These are phyloP conservation scores for Sphinx pinastri DNA, from an alignment of 2,888 invertebrate species.

Conservation along the genomic window DNA sequence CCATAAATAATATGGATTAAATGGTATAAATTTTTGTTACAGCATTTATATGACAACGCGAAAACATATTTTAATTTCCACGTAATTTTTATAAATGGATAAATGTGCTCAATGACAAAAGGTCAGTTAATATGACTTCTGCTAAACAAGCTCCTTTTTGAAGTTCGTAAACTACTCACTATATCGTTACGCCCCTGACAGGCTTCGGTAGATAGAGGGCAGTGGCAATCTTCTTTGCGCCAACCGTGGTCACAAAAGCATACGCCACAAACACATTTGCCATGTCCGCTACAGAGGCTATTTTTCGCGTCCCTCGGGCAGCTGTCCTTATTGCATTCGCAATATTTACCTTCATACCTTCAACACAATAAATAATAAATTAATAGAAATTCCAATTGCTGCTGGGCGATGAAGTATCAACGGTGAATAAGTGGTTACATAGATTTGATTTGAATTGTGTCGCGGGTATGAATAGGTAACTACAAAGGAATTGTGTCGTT, in stretches of 20 bases:
- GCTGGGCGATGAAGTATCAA: not conserved
- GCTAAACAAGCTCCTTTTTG: not conserved
- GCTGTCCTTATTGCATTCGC: slow-evolving; percentile 61
- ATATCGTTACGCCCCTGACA: slow-evolving; percentile 44
- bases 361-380: slow-evolving; percentile 13
- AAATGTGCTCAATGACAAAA: too few relatives aligned
- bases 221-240: slow-evolving; percentile 69
- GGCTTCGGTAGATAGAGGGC: slow-evolving; percentile 36
- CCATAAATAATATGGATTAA: too few relatives aligned
- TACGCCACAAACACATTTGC: slow-evolving; percentile 86
- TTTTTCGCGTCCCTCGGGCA: slow-evolving; percentile 51
- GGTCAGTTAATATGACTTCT: too few relatives aligned
- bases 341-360: slow-evolving; percentile 59
- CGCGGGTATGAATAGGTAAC: too few relatives aligned
- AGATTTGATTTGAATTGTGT: too few relatives aligned
- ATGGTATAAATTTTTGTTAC: too few relatives aligned
- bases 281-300: slow-evolving; percentile 83
- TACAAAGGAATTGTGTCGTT: too few relatives aligned
- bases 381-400: not conserved
- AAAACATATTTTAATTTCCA: too few relatives aligned
- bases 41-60: too few relatives aligned
- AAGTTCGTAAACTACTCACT: slow-evolving; percentile 40
- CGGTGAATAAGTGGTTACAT: too few relatives aligned
- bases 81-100: too few relatives aligned
- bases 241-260: slow-evolving; percentile 78